Evolutionary conservation across 1,140 invertebrate species (phyloP).

Genomic region (Cyrtorhinus lividipennis): DNA sequence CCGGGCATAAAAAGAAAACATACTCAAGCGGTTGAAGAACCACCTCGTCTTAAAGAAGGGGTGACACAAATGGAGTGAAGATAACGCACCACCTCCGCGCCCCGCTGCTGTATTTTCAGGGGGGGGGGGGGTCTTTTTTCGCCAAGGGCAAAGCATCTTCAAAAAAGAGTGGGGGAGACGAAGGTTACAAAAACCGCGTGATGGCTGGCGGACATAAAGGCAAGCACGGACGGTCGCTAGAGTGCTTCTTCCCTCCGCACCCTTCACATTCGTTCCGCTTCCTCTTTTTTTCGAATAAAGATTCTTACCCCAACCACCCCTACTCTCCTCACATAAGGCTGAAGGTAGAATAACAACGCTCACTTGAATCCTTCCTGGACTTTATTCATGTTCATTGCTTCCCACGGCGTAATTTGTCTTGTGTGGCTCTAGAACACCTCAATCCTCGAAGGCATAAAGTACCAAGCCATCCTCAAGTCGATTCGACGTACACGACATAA

Average conservation of each 20-base stretch:
- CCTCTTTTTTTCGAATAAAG: not conserved
- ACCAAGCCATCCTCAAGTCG: no score
- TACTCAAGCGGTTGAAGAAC: not conserved
- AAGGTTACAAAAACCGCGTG: constrained; percentile 6
- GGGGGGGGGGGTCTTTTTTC: not conserved
- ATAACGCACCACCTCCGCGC: not conserved
- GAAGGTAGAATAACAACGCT: not conserved
- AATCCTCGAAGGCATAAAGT: no score
- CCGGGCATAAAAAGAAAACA: not conserved
- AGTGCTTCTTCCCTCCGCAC: not conserved
- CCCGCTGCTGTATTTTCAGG: not conserved
- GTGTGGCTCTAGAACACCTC: no score
- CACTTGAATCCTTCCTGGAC: not conserved
- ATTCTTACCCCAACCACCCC: not conserved
- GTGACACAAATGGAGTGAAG: constrained; percentile 5
- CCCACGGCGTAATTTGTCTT: no score
- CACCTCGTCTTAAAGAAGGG: not conserved
- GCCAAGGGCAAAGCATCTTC: not conserved
- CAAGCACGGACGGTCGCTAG: not conserved
- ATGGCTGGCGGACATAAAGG: constrained; percentile 1
- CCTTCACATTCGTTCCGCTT: not conserved
- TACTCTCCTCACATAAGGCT: not conserved
- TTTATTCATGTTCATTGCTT: no score
- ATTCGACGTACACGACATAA: no score
- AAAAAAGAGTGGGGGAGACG: not conserved